Evolutionary conservation across 2,113 vertebrate genomes (phyloP).

Genomic region (Epinephelus cyanopodus): DNA sequence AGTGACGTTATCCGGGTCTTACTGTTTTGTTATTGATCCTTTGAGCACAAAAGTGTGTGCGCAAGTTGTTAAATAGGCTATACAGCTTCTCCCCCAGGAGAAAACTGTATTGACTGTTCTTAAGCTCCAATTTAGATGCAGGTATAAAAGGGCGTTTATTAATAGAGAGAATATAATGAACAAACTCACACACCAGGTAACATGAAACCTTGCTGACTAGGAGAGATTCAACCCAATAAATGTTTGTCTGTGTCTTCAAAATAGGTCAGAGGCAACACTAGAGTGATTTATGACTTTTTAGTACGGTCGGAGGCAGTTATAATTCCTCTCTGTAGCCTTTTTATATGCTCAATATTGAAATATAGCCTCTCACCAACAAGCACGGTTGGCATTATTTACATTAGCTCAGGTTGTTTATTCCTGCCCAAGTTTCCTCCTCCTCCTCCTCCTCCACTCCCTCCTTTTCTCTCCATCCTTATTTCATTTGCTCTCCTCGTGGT

Average conservation of each 20-base stretch:
- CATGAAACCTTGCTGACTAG: constrained; percentile 30
- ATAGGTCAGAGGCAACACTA: constrained; percentile 60
- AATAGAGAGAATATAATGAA: constrained; percentile 33
- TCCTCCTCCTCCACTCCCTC: constrained; percentile 34
- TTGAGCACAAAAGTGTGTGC: constrained; percentile 25
- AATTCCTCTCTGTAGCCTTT: constrained; percentile 71
- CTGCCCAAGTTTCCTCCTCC: constrained; percentile 48
- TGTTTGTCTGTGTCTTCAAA: constrained; percentile 60
- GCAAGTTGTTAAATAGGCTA: constrained; percentile 22
- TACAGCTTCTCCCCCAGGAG: neutral
- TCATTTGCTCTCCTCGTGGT: constrained; percentile 72
- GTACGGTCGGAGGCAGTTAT: constrained; percentile 46
- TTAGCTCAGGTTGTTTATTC: constrained; percentile 74
- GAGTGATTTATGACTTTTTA: constrained; percentile 66
- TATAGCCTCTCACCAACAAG: constrained; percentile 67
- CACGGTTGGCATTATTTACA: constrained; percentile 74
- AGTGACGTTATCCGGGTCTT: constrained; percentile 38
- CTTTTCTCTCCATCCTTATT: constrained; percentile 70
- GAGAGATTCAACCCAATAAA: constrained; percentile 44
- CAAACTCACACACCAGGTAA: constrained; percentile 6
- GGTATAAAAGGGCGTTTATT: constrained; percentile 9
- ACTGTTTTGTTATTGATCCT: constrained; percentile 42
- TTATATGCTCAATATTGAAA: constrained; percentile 75
- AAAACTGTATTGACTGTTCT: neutral
- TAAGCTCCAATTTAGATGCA: constrained; percentile 11